Evolutionary conservation across 2,888 invertebrate genomes (phyloP).

Genomic region (Mechanitis mazaeus): DNA sequence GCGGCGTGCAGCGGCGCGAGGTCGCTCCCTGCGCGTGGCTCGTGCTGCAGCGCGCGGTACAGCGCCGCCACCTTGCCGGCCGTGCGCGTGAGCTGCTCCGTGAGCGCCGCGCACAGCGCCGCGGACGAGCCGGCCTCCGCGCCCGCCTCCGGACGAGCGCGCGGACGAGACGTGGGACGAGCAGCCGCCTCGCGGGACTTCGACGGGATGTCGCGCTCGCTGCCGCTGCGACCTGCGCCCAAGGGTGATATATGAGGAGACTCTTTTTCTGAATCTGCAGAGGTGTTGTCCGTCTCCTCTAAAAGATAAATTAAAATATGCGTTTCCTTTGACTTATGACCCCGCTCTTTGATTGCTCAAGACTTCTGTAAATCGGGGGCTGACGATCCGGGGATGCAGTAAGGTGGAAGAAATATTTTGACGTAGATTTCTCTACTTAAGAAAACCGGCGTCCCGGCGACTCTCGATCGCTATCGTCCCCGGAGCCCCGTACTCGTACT

Average conservation of each 20-base stretch:
- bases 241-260: too few relatives aligned
- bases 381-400: too few relatives aligned
- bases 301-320: too few relatives aligned
- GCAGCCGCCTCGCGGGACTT: constrained; percentile 70
- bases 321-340: too few relatives aligned
- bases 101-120: constrained; percentile 68
- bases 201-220: constrained; percentile 69
- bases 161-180: constrained; percentile 43
- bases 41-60: constrained; percentile 80
- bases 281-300: too few relatives aligned
- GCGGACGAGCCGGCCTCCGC: constrained; percentile 59
- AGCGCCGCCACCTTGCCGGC: constrained; percentile 84
- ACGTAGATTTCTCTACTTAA: too few relatives aligned
- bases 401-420: too few relatives aligned
- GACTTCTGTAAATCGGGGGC: too few relatives aligned
- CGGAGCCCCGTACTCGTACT: constrained; percentile 33
- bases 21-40: constrained; percentile 64
- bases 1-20: constrained; percentile 70
- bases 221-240: constrained; percentile 64
- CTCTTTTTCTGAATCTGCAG: too few relatives aligned
- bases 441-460: too few relatives aligned
- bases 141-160: constrained; percentile 41
- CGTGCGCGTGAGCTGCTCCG: constrained; percentile 78
- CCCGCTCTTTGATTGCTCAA: too few relatives aligned
- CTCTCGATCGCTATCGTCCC: not conserved